Evolutionary conservation across 2,113 vertebrate genomes (phyloP).

Genomic region (Apus apus): DNA sequence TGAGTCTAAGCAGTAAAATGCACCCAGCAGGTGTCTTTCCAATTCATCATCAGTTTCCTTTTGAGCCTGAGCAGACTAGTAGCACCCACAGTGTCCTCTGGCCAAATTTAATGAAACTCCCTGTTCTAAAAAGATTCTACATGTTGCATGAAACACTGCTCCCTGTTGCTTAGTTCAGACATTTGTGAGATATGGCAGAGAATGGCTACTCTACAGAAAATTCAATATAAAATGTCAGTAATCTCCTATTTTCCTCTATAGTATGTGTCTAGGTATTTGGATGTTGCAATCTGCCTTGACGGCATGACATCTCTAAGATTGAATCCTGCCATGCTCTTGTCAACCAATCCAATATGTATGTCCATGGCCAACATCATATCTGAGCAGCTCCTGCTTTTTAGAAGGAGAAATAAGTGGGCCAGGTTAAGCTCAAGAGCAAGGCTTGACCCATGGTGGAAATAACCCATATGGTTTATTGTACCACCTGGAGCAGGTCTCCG

Average conservation of each 20-base stretch:
- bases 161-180: background rate
- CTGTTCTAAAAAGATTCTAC: background rate
- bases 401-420: background rate
- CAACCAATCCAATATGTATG: background rate
- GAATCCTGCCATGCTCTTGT: background rate
- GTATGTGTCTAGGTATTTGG: background rate
- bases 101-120: background rate
- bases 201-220: background rate
- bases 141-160: background rate
- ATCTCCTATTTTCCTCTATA: background rate
- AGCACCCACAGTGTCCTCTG: background rate
- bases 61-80: background rate
- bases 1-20: background rate
- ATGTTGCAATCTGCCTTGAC: background rate
- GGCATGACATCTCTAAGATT: background rate
- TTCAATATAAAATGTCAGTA: background rate
- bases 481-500: background rate
- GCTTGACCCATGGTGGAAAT: background rate
- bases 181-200: background rate
- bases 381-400: background rate
- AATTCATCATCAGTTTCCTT: background rate
- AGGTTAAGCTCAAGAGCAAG: background rate
- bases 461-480: background rate
- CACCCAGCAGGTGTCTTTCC: background rate
- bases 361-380: background rate